Conservation (phyloP, 2,113 vertebrate genomes). For the Caranx ignobilis region DNA sequence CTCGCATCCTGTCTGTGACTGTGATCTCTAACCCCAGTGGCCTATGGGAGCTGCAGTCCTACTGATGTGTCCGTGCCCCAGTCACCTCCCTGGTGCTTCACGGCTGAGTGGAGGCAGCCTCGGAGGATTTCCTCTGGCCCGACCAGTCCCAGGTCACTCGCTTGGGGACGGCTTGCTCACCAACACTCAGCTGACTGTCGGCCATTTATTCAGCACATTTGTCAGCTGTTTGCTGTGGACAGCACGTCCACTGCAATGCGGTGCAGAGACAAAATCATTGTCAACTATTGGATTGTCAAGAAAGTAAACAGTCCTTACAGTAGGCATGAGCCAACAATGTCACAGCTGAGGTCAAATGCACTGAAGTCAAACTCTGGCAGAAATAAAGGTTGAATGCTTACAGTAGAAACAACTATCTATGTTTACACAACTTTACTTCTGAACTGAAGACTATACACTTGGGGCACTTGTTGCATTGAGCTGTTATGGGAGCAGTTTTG, state of each 20-base stretch:
- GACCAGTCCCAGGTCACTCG: slow-evolving; percentile 42
- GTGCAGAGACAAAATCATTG: slow-evolving; percentile 3
- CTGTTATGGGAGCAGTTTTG: too few relatives aligned
- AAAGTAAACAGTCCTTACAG: slow-evolving; percentile 1
- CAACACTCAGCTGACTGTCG: slow-evolving; percentile 41
- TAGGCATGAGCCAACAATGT: not conserved
- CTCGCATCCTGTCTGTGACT: slow-evolving; percentile 43
- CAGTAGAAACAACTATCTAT: not conserved
- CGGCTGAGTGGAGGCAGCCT: slow-evolving; percentile 52
- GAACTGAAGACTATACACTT: not conserved
- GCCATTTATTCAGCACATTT: slow-evolving; percentile 58
- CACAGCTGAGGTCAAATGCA: not conserved
- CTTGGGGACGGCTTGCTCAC: slow-evolving; percentile 38
- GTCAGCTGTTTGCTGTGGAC: slow-evolving; percentile 39
- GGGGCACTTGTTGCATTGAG: not conserved
- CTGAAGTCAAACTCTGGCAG: not conserved
- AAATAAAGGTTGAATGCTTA: not conserved
- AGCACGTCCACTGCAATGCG: slow-evolving; percentile 27
- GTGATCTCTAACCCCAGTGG: slow-evolving; percentile 51
- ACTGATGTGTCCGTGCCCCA: slow-evolving; percentile 54
- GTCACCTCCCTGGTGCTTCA: slow-evolving; percentile 62
- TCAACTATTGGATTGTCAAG: not conserved
- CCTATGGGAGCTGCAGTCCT: slow-evolving; percentile 49
- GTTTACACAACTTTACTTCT: not conserved
- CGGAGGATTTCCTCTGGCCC: slow-evolving; percentile 40